These are phyloP conservation scores for Keiferia lycopersicella DNA, from an alignment of 2,888 invertebrate species.

Conservation along the genomic window DNA sequence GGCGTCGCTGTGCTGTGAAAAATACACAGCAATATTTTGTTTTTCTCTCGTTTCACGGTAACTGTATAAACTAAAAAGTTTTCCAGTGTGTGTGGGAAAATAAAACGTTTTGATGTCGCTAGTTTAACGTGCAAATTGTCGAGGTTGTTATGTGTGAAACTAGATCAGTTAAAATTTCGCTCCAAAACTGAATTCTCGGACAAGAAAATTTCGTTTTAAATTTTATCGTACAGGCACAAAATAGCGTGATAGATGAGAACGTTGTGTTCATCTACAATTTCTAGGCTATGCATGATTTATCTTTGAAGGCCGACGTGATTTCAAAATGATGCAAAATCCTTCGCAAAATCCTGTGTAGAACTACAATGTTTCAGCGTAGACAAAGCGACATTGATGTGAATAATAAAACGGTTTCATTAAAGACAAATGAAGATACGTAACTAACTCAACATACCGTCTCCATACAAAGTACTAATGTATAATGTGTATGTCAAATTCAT, in stretches of 20 bases:
- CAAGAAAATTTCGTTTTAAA: too few relatives aligned
- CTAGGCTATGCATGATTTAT: background rate
- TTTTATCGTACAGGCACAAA: background rate
- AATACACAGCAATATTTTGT: background rate
- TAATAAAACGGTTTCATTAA: background rate
- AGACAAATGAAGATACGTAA: background rate
- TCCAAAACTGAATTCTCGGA: too few relatives aligned
- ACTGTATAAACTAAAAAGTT: background rate
- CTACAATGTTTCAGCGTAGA: background rate
- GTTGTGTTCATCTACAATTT: background rate
- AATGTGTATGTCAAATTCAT: too few relatives aligned
- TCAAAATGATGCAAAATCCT: constrained; percentile 2
- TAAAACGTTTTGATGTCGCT: background rate
- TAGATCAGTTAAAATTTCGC: background rate
- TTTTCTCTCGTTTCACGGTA: background rate
- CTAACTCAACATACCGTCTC: background rate
- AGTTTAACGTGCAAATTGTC: constrained; percentile 5
- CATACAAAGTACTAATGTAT: background rate
- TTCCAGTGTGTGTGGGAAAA: background rate
- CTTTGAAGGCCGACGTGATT: constrained; percentile 2
- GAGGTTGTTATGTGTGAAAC: background rate
- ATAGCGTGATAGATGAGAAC: background rate
- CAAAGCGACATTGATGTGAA: background rate
- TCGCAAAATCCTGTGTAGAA: background rate
- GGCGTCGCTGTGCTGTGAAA: background rate